A percentile compares a stretch with the other conserved stretches of the same genome.
Conservation (phyloP, 2,113 vertebrate genomes). For the Macaca mulatta region DNA sequence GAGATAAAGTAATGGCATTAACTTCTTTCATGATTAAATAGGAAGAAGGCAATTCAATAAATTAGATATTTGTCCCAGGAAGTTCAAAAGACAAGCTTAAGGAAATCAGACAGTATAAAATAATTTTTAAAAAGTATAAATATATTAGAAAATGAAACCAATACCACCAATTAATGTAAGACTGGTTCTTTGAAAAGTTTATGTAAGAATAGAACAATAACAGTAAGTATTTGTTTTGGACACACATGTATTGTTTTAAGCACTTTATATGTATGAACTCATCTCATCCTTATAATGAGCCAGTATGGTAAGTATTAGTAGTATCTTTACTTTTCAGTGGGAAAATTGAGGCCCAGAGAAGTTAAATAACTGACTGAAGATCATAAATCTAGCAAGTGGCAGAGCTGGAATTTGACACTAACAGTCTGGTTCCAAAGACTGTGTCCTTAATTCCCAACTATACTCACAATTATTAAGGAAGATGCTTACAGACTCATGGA, state of each 20-base stretch:
- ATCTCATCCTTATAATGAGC: neutral
- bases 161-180: neutral
- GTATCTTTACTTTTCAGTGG: neutral
- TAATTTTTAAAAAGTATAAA: neutral
- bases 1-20: neutral
- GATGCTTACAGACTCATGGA: neutral
- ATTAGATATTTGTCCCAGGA: neutral
- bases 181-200: neutral
- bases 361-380: neutral
- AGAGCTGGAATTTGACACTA: neutral
- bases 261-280: slow-evolving; percentile 38
- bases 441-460: neutral
- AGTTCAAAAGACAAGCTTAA: slow-evolving; percentile 7
- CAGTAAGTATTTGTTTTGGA: neutral
- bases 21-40: slow-evolving; percentile 34
- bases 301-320: neutral
- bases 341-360: neutral
- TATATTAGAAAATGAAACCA: neutral
- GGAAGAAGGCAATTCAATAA: slow-evolving; percentile 6
- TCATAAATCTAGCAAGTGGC: neutral
- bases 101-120: neutral
- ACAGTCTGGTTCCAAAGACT: neutral
- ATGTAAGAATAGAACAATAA: neutral
- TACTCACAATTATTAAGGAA: neutral
- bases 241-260: neutral